Evolutionary conservation across 1,140 invertebrate genomes (phyloP).

Genomic region (Drosophila insularis): DNA sequence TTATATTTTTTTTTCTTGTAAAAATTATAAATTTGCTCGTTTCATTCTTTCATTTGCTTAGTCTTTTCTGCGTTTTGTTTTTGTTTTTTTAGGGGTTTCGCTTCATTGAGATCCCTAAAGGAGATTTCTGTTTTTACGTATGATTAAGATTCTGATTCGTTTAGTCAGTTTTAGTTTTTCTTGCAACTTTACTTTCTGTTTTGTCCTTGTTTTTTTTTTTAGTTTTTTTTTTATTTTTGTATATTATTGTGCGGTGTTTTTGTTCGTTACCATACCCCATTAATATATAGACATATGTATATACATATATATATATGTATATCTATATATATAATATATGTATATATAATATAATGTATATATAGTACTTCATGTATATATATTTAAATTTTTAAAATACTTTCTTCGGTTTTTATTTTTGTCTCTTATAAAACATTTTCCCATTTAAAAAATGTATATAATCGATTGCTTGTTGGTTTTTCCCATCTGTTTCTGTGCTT

Average conservation of each 20-base stretch:
- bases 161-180: neutral
- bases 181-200: constrained; percentile 16
- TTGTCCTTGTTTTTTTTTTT: neutral
- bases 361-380: constrained; percentile 78
- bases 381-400: constrained; percentile 81
- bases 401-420: constrained; percentile 63
- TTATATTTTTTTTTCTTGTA: constrained; percentile 36
- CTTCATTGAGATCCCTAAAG: constrained; percentile 31
- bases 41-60: constrained; percentile 41
- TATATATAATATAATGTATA: constrained; percentile 61
- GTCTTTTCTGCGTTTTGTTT: constrained; percentile 65
- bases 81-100: constrained; percentile 25
- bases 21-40: constrained; percentile 75
- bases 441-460: constrained; percentile 74
- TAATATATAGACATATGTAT: constrained; percentile 70
- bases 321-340: constrained; percentile 60
- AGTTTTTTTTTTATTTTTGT: constrained; percentile 58
- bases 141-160: constrained; percentile 34
- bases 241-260: constrained; percentile 81
- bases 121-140: constrained; percentile 48
- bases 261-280: constrained; percentile 77
- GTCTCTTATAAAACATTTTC: constrained; percentile 74
- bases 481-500: constrained; percentile 38
- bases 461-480: constrained; percentile 75
- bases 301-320: constrained; percentile 63